A percentile compares a stretch with the other conserved stretches of the same genome.
These are phyloP conservation scores for Phrynocephalus versicolor DNA, from an alignment of 2,113 vertebrate species.

Conservation along the genomic window DNA sequence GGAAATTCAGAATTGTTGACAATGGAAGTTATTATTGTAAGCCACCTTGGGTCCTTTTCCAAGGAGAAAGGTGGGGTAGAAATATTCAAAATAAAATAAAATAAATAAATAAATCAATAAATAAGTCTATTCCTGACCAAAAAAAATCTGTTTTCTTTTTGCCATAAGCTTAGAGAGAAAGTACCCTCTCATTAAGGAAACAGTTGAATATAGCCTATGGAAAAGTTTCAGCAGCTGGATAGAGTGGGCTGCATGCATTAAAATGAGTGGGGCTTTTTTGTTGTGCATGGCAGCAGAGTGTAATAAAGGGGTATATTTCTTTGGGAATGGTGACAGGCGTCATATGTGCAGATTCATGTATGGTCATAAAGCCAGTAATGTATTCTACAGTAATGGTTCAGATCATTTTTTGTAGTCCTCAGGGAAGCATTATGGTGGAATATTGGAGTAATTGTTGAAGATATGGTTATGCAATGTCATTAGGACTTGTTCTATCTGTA, in stretches of 20 bases:
- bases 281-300: accelerated
- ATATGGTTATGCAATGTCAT: slow-evolving; percentile 11
- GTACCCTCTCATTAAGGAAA: background rate
- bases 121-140: slow-evolving; percentile 32
- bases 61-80: no score
- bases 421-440: background rate
- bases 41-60: no score
- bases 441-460: slow-evolving; percentile 13
- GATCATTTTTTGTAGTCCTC: slow-evolving; percentile 27
- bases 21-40: no score
- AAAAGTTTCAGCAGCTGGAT: background rate
- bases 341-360: slow-evolving; percentile 21
- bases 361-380: slow-evolving; percentile 59
- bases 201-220: background rate
- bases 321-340: slow-evolving; percentile 10
- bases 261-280: background rate
- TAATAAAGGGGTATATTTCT: slow-evolving; percentile 16
- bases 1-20: slow-evolving; percentile 34
- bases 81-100: no score
- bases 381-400: slow-evolving; percentile 17
- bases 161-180: background rate
- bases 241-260: background rate
- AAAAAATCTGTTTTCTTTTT: slow-evolving; percentile 17
- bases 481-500: background rate
- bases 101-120: no score